phyloP scores from a whole-genome alignment of 2,113 vertebrate genomes.

The Oreamnos americanus region DNA sequence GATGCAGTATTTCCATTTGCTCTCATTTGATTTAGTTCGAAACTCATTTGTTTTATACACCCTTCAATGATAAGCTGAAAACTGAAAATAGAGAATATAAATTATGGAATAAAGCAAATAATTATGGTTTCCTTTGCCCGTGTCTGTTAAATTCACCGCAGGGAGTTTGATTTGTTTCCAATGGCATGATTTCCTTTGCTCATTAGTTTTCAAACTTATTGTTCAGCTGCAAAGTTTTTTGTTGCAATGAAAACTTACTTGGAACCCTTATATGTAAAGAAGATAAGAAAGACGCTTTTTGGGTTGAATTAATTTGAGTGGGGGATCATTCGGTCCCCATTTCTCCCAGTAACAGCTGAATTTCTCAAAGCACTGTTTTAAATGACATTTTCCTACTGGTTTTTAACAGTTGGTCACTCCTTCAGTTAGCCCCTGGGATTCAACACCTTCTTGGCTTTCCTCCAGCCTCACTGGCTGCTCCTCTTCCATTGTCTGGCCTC shows the following conservation, averaged over 20 bases:
- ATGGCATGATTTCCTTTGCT: background rate
- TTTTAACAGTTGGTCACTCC: accelerated
- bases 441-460: background rate
- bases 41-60: constrained; percentile 95
- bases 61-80: constrained; percentile 94
- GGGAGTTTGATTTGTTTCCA: background rate
- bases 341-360: background rate
- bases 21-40: constrained; percentile 93
- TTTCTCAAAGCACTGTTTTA: background rate
- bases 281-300: background rate
- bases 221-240: background rate
- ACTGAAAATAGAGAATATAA: constrained; percentile 75
- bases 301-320: background rate
- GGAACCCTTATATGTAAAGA: background rate
- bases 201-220: background rate
- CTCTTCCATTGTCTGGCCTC: background rate
- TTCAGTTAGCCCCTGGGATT: background rate
- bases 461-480: background rate
- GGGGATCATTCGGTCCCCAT: background rate
- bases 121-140: background rate
- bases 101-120: background rate
- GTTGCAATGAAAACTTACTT: background rate
- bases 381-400: background rate
- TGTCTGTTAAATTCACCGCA: background rate
- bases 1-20: constrained; percentile 79